Conservation (phyloP, 2,797 vertebrate species). For the Myioborus miniatus region DNA sequence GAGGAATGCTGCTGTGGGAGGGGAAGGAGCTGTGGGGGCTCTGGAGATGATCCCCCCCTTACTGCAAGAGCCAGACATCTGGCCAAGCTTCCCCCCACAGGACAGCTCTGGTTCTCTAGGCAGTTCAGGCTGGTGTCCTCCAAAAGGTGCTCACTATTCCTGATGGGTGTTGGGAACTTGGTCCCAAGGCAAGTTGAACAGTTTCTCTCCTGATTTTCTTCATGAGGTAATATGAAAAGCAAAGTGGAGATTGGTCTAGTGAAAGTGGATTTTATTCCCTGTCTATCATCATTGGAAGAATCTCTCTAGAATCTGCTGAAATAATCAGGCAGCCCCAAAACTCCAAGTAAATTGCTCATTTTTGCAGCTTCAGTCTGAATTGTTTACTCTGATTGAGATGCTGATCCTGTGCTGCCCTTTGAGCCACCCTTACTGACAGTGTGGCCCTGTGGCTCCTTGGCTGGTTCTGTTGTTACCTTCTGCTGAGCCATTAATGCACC, state of each 20-base stretch:
- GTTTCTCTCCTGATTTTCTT: background rate
- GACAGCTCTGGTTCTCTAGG: background rate
- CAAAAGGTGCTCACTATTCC: background rate
- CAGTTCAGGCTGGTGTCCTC: background rate
- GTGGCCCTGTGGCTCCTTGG: background rate
- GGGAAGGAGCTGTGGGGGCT: background rate
- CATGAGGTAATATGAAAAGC: background rate
- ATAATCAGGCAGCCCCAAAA: background rate
- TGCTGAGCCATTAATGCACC: background rate
- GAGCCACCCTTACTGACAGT: background rate
- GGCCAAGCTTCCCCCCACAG: background rate
- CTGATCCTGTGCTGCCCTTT: accelerated
- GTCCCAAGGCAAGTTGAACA: background rate
- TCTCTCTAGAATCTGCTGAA: background rate
- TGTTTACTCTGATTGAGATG: background rate
- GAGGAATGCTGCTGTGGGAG: background rate
- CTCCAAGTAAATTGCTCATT: background rate
- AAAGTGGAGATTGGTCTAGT: background rate
- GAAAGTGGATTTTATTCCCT: background rate
- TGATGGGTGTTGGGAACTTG: background rate
- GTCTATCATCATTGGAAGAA: background rate
- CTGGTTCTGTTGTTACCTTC: background rate
- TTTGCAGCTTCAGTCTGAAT: background rate
- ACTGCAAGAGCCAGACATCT: background rate
- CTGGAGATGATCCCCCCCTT: background rate